phyloP scores from a whole-genome alignment of 1,140 invertebrate species.

The Brachionus manjavacas region DNA sequence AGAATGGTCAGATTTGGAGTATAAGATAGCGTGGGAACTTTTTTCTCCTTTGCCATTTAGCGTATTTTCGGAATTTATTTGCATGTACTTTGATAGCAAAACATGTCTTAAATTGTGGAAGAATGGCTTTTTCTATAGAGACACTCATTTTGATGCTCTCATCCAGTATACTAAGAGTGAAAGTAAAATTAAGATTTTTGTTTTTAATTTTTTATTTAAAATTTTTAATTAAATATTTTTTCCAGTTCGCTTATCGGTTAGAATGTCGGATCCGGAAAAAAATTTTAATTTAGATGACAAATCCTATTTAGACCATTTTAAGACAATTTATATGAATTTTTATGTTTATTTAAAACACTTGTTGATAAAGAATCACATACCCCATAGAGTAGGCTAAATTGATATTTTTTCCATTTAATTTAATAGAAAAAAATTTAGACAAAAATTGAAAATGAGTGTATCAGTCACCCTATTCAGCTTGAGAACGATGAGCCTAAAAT shows the following conservation, averaged over 20 bases:
- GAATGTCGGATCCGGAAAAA: background rate
- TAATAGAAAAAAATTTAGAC: background rate
- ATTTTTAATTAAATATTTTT: no score
- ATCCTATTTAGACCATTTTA: background rate
- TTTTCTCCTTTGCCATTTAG: background rate
- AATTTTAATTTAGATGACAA: background rate
- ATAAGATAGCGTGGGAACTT: background rate
- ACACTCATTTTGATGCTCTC: background rate
- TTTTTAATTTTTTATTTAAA: background rate
- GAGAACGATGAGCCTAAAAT: background rate
- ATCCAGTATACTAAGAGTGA: background rate
- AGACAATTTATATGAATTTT: background rate
- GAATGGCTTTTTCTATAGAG: background rate
- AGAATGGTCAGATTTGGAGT: constrained; percentile 1
- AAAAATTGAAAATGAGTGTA: background rate
- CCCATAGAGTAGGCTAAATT: background rate
- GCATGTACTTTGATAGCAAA: background rate
- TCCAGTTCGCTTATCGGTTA: background rate
- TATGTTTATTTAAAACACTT: background rate
- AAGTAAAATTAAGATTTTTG: background rate
- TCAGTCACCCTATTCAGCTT: background rate
- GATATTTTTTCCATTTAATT: background rate
- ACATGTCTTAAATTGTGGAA: background rate
- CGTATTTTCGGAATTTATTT: background rate
- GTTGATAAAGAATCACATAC: background rate